Base-by-base conservation (phyloP, 2,113 vertebrate genomes). In the Platysternon megacephalum region DNA sequence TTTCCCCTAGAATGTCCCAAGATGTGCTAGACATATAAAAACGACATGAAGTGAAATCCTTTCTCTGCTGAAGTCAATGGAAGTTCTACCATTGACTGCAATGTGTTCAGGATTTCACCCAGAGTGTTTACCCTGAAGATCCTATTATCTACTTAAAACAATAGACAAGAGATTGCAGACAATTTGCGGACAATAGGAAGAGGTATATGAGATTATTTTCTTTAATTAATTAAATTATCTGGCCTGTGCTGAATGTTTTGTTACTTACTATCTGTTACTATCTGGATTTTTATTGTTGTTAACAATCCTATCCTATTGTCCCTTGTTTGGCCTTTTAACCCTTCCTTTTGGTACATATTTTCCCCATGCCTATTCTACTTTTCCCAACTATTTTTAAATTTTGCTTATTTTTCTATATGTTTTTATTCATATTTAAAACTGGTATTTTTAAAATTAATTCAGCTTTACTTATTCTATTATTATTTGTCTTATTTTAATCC, bases 1-100 rank as follows among this genome's bases (percentile, higher is more conserved):
- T 90, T 82, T 85, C 84, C 49, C 48, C 9, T 56, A 61, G 39
- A 82, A 81, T 22, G 24, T 5, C 44, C 28, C 39, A 35, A 0
- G 0, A 13, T 32, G 26, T 8, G 6, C 9, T 0, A 6, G 49
- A 49, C 17, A 48, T 21, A 32, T 0, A 4, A 12, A 87, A 86
- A 87, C 0, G 0, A 22, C 55, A 56, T 56, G 55, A 56, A 56
- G 24, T 56, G 24, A 56, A 56, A 56, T 56, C 55, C 17, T 3
- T 39, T 86, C 84, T 55, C 61, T 55, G 1, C 11, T 19, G 39
- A 93, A 94, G 92, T 68, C 58, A 24, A 1, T 9, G 2, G 21
- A 80, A 79, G n/a, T 86, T 58, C 76, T 51, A 32, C 11, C 55
- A n/a, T 14, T 22, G 16, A 79, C 2, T 89, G 79, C 53, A 79